Evolutionary conservation across 2,113 vertebrate genomes (phyloP), one percentile per base, ranked within the genome.

Genomic region (Hydrochoerus hydrochaeris): DNA sequence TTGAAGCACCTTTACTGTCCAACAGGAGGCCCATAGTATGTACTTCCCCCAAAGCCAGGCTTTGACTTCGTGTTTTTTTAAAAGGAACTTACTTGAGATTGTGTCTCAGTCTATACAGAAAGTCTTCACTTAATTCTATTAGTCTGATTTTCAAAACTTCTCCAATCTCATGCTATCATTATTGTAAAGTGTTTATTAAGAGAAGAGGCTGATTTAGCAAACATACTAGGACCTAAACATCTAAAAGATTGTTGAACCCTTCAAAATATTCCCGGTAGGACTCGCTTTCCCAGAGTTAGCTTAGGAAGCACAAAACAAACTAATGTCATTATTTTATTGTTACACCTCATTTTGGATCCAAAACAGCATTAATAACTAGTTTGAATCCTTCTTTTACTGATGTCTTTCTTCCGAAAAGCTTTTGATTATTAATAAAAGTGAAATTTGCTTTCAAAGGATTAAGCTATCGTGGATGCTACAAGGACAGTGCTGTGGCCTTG

Each of bases 101-200:
- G 16, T 54, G 63, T 71, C 60, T 91, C 35, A 60, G 4, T 71
- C 69, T 58, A 41, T 41, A 65, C 4, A 78, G 83, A 94, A 95
- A 88, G 19, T 41, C 26, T 63, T 95, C 44, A n/a, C 41, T 97
- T 97, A 41, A 32, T 92, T 85, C 35, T 63, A 19, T 65, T 75
- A 58, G 57, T 80, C n/a, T 84, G 89, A 94, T 35, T 91, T 97
- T 86, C 62, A 83, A 89, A 93, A 71, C 62, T 38, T 90, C 44
- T 65, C 46, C 69, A 60, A 30, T 91, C 41, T 94, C 80, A 71
- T 49, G 57, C 30, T 65, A 28, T 44, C 44, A 54, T 95, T 85
- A 93, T 86, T 44, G 81, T 91, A 83, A 78, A 6, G 8, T 95
- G 58, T 67, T 95, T 96, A 95, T 84, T 71, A 95, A 87, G 32